A percentile compares a stretch with the other conserved stretches of the same genome.
phyloP scores from a whole-genome alignment of 2,888 invertebrate species.

The Heliconius cydno region DNA sequence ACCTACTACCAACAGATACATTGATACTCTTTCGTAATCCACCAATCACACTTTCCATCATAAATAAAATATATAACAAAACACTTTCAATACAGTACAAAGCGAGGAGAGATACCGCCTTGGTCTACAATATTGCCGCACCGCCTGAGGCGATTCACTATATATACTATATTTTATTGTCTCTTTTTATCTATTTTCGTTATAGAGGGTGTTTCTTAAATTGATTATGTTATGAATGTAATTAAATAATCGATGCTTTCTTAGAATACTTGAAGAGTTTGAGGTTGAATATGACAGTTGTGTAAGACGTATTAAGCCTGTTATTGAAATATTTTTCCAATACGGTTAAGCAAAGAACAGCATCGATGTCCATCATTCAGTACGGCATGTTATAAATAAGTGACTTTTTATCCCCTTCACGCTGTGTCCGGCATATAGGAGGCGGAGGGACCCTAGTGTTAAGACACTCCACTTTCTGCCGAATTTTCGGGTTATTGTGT shows the following conservation, averaged over 20 bases:
- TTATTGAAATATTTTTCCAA: too few species aligned
- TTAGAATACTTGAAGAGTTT: background rate
- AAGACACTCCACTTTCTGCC: too few species aligned
- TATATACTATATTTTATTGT: conserved; percentile 50
- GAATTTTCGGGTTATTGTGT: background rate
- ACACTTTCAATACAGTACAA: conserved; percentile 19
- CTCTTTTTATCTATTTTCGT: conserved; percentile 48
- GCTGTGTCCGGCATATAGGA: too few species aligned
- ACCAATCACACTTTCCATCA: background rate
- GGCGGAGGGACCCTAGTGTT: too few species aligned
- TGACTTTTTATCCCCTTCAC: too few species aligned
- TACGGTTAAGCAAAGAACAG: too few species aligned
- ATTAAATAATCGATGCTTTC: background rate
- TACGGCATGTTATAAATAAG: too few species aligned
- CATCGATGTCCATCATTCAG: too few species aligned
- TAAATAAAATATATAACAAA: conserved; percentile 22
- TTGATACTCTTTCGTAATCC: background rate
- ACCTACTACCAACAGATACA: background rate
- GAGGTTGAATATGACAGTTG: background rate
- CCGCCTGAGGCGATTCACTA: conserved; percentile 57
- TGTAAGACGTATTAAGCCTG: too few species aligned
- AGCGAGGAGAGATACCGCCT: conserved; percentile 43
- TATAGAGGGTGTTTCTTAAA: conserved; percentile 37
- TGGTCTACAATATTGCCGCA: conserved; percentile 62
- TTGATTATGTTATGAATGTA: background rate